These are phyloP conservation scores for Cinclus cinclus DNA, from an alignment of 2,113 vertebrate species.

Conservation along the genomic window DNA sequence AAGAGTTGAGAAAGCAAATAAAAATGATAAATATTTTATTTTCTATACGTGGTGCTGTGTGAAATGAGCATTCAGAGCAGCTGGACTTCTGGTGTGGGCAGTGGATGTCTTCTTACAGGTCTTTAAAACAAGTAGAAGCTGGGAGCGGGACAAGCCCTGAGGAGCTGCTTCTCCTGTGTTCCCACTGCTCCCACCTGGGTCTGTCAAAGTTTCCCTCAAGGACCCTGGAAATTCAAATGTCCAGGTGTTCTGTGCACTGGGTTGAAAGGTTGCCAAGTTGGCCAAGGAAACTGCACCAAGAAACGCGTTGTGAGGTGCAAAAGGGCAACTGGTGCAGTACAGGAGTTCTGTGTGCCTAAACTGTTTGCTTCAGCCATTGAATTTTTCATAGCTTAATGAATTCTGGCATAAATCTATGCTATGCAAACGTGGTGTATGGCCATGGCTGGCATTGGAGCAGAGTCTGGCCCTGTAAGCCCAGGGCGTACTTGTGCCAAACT, in stretches of 20 bases:
- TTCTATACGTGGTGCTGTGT: not conserved
- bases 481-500: not conserved
- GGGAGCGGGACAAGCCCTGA: not conserved
- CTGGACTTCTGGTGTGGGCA: not conserved
- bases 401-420: not conserved
- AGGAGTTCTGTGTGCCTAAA: not conserved
- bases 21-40: not conserved
- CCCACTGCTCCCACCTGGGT: not conserved
- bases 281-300: fast-evolving
- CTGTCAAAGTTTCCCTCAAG: not conserved
- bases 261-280: not conserved
- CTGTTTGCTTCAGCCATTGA: not conserved
- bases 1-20: not conserved
- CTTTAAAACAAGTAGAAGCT: not conserved
- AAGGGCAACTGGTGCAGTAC: not conserved
- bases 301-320: not conserved
- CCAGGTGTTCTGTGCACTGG: not conserved
- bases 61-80: not conserved
- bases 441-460: not conserved
- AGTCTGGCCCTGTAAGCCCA: not conserved
- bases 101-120: not conserved
- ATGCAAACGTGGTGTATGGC: fast-evolving
- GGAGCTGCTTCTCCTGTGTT: too few relatives aligned
- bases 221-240: fast-evolving
- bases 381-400: not conserved